phyloP scores from a whole-genome alignment of 2,797 vertebrate genomes.

The Austrolebias charrua region DNA sequence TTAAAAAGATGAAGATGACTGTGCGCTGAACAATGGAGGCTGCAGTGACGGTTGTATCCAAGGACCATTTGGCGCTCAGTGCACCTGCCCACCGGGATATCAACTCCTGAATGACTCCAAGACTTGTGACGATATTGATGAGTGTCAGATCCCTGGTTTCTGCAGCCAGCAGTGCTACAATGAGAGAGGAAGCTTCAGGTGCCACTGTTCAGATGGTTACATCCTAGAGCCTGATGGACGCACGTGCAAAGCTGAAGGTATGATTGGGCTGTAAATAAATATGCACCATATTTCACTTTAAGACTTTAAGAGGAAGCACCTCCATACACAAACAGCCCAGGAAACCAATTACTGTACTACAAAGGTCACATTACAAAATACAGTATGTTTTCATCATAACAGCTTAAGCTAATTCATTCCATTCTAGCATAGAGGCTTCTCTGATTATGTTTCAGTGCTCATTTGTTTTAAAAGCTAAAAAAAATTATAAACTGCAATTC shows the following conservation, averaged over 20 bases:
- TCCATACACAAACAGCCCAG: too few species aligned
- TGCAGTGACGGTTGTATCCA: constrained; percentile 76
- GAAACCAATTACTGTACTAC: too few species aligned
- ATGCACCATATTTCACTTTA: too few species aligned
- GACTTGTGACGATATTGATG: constrained; percentile 78
- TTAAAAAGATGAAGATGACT: constrained; percentile 75
- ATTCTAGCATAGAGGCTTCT: too few species aligned
- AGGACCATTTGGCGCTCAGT: constrained; percentile 78
- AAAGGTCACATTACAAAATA: too few species aligned
- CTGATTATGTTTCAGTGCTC: too few species aligned
- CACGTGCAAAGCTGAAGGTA: constrained; percentile 75
- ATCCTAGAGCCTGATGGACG: constrained; percentile 72
- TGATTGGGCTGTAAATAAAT: too few species aligned
- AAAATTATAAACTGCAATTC: too few species aligned
- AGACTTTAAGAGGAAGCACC: too few species aligned
- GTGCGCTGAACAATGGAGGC: constrained; percentile 73
- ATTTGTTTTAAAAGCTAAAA: too few species aligned
- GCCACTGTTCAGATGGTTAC: constrained; percentile 77
- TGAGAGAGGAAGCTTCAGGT: constrained; percentile 77
- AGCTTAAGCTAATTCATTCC: too few species aligned
- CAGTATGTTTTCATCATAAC: too few species aligned
- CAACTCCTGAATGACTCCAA: constrained; percentile 78
- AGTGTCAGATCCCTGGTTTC: constrained; percentile 78
- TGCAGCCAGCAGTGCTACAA: constrained; percentile 81
- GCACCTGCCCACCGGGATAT: constrained; percentile 72